Percentiles rank a stretch among this genome's conserved stretches.
Conservation (phyloP, 2,113 vertebrate species). For the Hippocampus guttulatus region DNA sequence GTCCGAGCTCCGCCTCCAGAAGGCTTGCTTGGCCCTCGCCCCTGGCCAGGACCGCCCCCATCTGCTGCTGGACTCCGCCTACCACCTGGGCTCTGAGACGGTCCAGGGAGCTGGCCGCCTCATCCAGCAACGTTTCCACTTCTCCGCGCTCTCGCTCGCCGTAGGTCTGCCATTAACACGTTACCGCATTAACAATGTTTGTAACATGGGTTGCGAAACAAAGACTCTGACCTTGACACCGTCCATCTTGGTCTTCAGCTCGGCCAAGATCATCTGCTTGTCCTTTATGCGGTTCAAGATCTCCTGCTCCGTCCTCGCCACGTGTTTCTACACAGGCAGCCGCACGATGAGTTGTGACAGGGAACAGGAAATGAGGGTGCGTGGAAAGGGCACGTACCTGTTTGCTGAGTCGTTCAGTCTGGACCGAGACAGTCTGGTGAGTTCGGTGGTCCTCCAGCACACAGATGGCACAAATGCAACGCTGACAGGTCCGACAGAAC, state of each 20-base stretch:
- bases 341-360: neutral
- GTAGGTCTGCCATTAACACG: conserved; percentile 44
- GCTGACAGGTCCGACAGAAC: conserved; percentile 65
- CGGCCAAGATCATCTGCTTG: conserved; percentile 34
- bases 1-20: conserved; percentile 57
- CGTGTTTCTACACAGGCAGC: conserved; percentile 51
- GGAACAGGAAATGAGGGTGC: neutral
- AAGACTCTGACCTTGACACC: conserved; percentile 32
- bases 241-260: conserved; percentile 57
- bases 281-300: conserved; percentile 61
- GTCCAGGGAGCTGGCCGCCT: conserved; percentile 46
- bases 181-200: neutral
- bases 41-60: conserved; percentile 51
- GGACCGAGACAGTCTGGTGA: conserved; percentile 67
- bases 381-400: conserved; percentile 52
- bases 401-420: conserved; percentile 65
- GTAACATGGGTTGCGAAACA: too few species aligned
- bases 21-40: conserved; percentile 46
- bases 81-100: conserved; percentile 57
- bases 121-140: conserved; percentile 58
- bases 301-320: conserved; percentile 68
- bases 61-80: conserved; percentile 57
- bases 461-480: conserved; percentile 73
- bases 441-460: conserved; percentile 66
- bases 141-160: conserved; percentile 51